These are phyloP conservation scores for Archips xylosteana DNA, from an alignment of 2,888 invertebrate species.

Conservation along the genomic window DNA sequence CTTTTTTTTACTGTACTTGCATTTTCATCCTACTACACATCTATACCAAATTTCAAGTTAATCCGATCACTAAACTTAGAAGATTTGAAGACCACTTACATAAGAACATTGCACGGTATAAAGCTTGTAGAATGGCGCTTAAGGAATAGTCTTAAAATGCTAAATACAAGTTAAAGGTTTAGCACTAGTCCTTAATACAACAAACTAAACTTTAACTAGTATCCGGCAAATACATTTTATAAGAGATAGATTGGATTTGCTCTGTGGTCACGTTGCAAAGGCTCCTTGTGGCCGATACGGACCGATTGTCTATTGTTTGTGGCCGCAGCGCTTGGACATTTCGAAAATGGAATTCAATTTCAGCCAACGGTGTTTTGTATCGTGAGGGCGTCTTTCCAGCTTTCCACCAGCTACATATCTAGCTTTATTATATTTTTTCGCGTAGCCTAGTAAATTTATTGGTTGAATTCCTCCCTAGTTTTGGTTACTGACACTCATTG, in stretches of 20 bases:
- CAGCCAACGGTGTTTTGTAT: not conserved
- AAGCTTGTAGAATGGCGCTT: too few species aligned
- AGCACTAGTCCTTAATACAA: not conserved
- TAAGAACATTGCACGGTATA: too few species aligned
- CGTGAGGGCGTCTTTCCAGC: not conserved
- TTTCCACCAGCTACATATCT: not conserved
- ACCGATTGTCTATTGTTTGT: constrained; percentile 31
- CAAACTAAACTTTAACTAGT: not conserved
- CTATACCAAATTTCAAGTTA: too few species aligned
- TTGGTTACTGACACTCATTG: not conserved
- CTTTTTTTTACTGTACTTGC: too few species aligned
- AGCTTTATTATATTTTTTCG: not conserved
- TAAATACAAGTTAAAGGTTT: too few species aligned
- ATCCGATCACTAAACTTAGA: too few species aligned
- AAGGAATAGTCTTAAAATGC: too few species aligned
- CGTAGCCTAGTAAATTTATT: not conserved
- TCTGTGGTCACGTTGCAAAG: constrained; percentile 13
- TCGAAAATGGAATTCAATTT: constrained; percentile 26
- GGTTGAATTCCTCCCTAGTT: not conserved
- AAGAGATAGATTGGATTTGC: constrained; percentile 33
- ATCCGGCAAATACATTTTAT: not conserved
- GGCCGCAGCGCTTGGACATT: constrained; percentile 14
- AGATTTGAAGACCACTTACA: too few species aligned
- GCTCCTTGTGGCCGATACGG: constrained; percentile 31
- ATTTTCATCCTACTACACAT: too few species aligned